Conservation (phyloP, 2,888 invertebrate species). For the Chymomyza fuscimana region DNA sequence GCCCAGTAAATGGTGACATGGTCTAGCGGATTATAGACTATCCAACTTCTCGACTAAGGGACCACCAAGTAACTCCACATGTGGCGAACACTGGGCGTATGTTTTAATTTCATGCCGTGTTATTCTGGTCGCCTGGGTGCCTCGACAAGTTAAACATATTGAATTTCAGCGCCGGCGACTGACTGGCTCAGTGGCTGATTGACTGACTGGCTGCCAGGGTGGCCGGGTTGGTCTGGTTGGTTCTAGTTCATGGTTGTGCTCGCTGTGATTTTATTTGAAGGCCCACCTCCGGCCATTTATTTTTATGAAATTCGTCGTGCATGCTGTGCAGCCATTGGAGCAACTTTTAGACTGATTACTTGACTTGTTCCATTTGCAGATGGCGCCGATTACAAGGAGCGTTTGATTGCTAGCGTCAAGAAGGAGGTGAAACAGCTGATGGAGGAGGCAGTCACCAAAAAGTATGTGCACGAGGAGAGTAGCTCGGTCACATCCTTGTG, state of each 20-base stretch:
- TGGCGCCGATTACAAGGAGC: constrained; percentile 85
- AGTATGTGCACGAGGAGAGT: constrained; percentile 96
- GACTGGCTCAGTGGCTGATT: background rate
- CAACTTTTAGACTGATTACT: background rate
- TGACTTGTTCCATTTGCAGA: constrained; percentile 51
- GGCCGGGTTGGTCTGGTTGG: background rate
- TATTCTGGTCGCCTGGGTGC: background rate
- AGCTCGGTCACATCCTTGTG: constrained; percentile 94
- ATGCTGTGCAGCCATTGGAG: background rate
- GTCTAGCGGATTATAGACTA: background rate
- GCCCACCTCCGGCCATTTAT: constrained; percentile 46
- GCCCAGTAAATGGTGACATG: background rate
- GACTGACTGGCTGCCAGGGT: background rate
- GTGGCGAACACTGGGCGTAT: constrained; percentile 19
- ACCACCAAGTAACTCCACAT: background rate
- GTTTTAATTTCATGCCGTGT: constrained; percentile 42
- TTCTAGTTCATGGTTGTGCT: constrained; percentile 10
- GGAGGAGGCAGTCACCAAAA: constrained; percentile 97
- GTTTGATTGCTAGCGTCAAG: constrained; percentile 89
- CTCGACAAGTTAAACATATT: constrained; percentile 58
- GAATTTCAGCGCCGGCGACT: constrained; percentile 44
- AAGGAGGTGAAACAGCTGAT: constrained; percentile 97
- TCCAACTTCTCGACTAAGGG: background rate
- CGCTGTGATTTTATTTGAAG: constrained; percentile 58
- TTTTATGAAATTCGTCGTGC: constrained; percentile 50